These are phyloP conservation scores for Poeciliopsis turrubarensis DNA, from an alignment of 2,113 vertebrate species.

Conservation along the genomic window DNA sequence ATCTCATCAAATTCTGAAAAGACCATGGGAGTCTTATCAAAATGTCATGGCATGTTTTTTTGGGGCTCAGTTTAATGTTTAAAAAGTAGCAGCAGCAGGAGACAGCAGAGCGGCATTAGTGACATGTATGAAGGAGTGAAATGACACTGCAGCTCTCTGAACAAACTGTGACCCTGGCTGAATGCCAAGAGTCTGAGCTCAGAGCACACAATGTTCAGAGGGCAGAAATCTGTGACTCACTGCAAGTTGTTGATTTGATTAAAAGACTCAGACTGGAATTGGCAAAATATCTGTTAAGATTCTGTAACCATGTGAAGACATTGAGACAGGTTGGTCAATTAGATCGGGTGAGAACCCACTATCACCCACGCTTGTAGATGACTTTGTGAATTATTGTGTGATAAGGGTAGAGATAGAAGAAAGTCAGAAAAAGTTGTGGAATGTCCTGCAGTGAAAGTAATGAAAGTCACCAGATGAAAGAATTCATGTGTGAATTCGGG, in stretches of 20 bases:
- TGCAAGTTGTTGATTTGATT: constrained; percentile 8
- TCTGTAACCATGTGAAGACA: too few relatives aligned
- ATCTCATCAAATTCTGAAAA: constrained; percentile 14
- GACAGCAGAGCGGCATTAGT: constrained; percentile 4
- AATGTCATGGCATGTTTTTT: constrained; percentile 24
- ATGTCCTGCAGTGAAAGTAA: too few relatives aligned
- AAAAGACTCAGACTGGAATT: not conserved
- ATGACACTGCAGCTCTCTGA: constrained; percentile 11
- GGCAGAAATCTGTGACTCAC: constrained; percentile 12
- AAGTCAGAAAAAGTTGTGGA: not conserved
- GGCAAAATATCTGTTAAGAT: not conserved
- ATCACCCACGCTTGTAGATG: not conserved
- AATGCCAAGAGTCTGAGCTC: constrained; percentile 23
- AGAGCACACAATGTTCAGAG: constrained; percentile 21
- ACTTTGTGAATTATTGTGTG: not conserved
- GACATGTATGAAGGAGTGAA: constrained; percentile 20
- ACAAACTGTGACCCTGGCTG: constrained; percentile 20
- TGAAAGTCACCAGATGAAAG: too few relatives aligned
- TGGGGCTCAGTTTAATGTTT: constrained; percentile 1
- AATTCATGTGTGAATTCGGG: too few relatives aligned
- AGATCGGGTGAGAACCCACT: not conserved
- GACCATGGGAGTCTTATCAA: constrained; percentile 34
- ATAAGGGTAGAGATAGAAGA: not conserved
- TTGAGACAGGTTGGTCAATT: too few relatives aligned
- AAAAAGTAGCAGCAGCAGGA: constrained; percentile 5